Percentiles rank a stretch among this genome's conserved stretches.
Evolutionary conservation across 2,113 vertebrate species (phyloP).

Genomic region (Lycaon pictus): DNA sequence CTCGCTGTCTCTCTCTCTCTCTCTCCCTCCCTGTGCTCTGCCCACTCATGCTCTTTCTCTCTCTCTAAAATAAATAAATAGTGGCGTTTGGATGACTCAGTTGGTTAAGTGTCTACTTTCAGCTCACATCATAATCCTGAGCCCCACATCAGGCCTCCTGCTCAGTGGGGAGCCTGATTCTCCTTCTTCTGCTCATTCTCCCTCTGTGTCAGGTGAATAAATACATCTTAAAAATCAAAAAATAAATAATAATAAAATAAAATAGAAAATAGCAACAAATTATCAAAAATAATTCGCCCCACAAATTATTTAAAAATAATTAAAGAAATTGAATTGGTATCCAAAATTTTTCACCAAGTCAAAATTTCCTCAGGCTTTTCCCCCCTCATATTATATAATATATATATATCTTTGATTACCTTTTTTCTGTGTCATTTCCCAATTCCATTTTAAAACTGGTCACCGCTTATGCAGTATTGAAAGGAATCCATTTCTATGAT

Average conservation of each 20-base stretch:
- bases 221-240: too few species aligned
- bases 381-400: not conserved
- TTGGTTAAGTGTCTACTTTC: too few species aligned
- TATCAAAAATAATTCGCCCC: too few species aligned
- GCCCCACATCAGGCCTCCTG: too few species aligned
- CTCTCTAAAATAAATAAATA: not conserved
- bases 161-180: too few species aligned
- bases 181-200: too few species aligned
- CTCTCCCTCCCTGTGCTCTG: not conserved
- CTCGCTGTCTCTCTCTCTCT: not conserved
- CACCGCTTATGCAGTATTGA: not conserved
- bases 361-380: not conserved
- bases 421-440: not conserved
- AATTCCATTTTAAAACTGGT: not conserved
- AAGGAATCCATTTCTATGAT: not conserved
- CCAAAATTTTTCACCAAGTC: not conserved
- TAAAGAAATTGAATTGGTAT: not conserved
- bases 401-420: not conserved
- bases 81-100: too few species aligned
- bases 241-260: too few species aligned
- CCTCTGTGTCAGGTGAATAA: too few species aligned
- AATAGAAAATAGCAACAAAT: too few species aligned
- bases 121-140: too few species aligned
- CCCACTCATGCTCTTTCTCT: not conserved
- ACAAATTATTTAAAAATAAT: not conserved